Base-by-base conservation (phyloP, 1,140 invertebrate species). In the Drosophila sp. region DNA sequence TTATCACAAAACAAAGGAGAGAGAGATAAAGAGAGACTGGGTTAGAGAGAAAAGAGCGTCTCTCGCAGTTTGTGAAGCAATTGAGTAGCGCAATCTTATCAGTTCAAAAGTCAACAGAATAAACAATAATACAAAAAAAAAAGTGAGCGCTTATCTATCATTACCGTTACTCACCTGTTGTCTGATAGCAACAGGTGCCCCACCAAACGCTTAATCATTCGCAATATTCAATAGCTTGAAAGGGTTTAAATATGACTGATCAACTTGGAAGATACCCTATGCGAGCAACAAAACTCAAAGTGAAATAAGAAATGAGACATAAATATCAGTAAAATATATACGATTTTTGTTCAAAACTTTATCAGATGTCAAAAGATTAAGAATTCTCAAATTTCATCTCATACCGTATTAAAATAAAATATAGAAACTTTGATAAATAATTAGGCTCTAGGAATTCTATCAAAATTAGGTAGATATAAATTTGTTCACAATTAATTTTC, bases 141-240 rank as follows among this genome's bases (percentile, higher is more conserved):
- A 56, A 50, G 36, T 38, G 29, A 27, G 16, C n/a, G 72, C 66
- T 86, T 86, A 87, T 86, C 83, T 82, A 41, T 63, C 64, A 59
- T 34, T 58, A 32, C 38, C 54, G 66, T 86, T 86, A 86, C 78
- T 86, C 82, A 86, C 64, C 57, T 64, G 61, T 40, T 34, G 32
- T 36, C 65, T 74, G 84, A 80, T 80, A 83, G 63, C 80, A 78
- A 84, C 83, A 87, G 83, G 83, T 87, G 83, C 79, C 65, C 25
- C 32, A 43, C 36, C 36, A 50, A 50, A 29, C 4, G 79, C 70
- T 79, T 80, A 89, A 89, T 89, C 83, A 89, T 78, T 82, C 25
- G 67, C 62, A 40, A 74, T 41, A 54, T 40, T 51, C 14, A 78
- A 64, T 9, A 27, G 40, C 38, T 36, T 59, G 70, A 61, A 61